A percentile compares a stretch with the other conserved stretches of the same genome.
Evolutionary conservation across 2,888 invertebrate species (phyloP).

Genomic region (Tiliacea aurago): DNA sequence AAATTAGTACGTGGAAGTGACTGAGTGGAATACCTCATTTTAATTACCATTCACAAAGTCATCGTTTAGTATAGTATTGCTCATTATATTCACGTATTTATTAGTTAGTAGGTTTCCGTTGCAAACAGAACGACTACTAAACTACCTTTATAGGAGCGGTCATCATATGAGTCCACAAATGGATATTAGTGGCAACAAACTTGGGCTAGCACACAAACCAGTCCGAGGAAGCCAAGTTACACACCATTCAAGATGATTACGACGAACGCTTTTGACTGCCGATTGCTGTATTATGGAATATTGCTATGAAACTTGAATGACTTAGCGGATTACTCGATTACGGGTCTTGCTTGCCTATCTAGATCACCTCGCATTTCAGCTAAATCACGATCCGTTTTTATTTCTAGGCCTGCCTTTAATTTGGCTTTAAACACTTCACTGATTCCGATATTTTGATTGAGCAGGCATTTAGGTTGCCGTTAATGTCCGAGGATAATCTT

Average conservation of each 20-base stretch:
- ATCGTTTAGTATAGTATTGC: conserved; percentile 64
- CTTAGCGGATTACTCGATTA: conserved; percentile 19
- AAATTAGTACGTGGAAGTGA: conserved; percentile 54
- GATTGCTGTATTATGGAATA: conserved; percentile 28
- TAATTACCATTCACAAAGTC: conserved; percentile 61
- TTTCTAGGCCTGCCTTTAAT: conserved; percentile 27
- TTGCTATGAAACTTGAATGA: conserved; percentile 15
- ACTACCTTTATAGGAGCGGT: conserved; percentile 59
- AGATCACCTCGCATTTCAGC: conserved; percentile 41
- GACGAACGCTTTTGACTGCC: conserved; percentile 32
- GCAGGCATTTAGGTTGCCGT: conserved; percentile 25
- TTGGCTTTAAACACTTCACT: conserved; percentile 28
- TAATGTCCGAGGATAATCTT: conserved; percentile 27
- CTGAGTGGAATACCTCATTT: too few species aligned
- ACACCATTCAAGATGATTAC: conserved; percentile 52
- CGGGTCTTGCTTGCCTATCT: conserved; percentile 37
- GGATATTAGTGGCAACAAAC: conserved; percentile 60
- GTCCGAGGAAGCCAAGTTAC: conserved; percentile 52
- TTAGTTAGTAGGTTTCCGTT: conserved; percentile 61
- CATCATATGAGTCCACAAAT: conserved; percentile 62
- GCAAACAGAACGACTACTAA: conserved; percentile 47
- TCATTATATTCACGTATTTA: conserved; percentile 60
- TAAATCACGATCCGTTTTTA: conserved; percentile 36
- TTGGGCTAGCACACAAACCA: conserved; percentile 58
- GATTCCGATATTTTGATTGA: conserved; percentile 43